These are phyloP conservation scores for Xenops minutus DNA, from an alignment of 2,797 vertebrate species.

Conservation along the genomic window DNA sequence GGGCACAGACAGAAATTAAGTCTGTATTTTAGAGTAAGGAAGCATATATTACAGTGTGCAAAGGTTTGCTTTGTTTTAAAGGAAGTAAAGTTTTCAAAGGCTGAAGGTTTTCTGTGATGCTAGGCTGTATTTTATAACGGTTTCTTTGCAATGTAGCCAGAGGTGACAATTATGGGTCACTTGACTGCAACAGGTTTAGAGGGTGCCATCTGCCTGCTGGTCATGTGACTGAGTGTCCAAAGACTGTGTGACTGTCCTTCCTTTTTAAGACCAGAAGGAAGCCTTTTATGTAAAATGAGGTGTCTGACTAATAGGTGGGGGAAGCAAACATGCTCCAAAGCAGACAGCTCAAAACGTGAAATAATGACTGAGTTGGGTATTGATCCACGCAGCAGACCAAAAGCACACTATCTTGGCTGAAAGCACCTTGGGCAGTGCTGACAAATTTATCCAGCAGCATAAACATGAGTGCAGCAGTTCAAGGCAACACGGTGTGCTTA, in stretches of 20 bases:
- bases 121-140: not conserved
- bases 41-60: not conserved
- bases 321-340: not conserved
- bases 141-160: not conserved
- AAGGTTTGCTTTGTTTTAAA: not conserved
- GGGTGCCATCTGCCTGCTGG: not conserved
- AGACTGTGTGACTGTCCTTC: no score
- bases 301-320: not conserved
- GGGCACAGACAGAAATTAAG: not conserved
- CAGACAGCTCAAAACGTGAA: not conserved
- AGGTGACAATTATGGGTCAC: not conserved
- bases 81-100: not conserved
- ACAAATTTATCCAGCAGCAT: fast-evolving
- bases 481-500: not conserved
- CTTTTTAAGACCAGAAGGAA: not conserved
- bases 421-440: not conserved
- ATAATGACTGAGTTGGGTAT: not conserved
- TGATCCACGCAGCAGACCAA: not conserved
- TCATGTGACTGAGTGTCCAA: not conserved
- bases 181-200: not conserved
- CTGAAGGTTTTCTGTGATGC: not conserved
- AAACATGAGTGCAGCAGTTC: fast-evolving
- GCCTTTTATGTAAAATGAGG: not conserved
- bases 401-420: not conserved
- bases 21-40: not conserved